Base-by-base conservation (phyloP, 2,797 vertebrate genomes). In the Sebastolobus alascanus region DNA sequence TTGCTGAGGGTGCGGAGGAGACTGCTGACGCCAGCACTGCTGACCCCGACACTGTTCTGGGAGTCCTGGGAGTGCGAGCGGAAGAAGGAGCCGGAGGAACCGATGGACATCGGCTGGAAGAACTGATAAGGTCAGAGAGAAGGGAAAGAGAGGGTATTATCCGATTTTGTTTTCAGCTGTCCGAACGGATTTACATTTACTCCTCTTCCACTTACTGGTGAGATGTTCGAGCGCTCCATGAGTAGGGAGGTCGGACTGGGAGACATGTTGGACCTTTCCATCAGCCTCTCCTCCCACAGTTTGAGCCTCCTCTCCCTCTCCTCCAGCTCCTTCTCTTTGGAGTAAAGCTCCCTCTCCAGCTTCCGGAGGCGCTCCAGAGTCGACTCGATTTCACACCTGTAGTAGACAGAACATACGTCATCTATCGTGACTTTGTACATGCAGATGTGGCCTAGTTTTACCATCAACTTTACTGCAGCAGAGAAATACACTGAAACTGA, bases 11-110 rank as follows among this genome's bases (percentile, higher is more conserved):
- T 95, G 77, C 94, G 92, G 64, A 95, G 89, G 80, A 95, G 87
- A 46, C 79, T 83, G 88, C 93, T 94, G 82, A 95, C 97, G 84
- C 97, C 96, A 86, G 97, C 96, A 84, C 98, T 99, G 96, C 96
- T 98, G 79, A 95, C 96, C 94, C 97, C 97, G 77, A 97, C 94
- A 91, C 97, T 98, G 93, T 97, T 99, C 25, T 25, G 25, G 94
- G 97, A 98, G 93, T 99, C 97, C 96, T 99, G 98, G 96, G 97
- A 97, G 95, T 98, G 98, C 90, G 98, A 97, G 95, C 98, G 97
- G 96, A 98, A 99, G 96, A 98, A 99, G 86, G 97, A 97, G 92
- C 97, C 97, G 61, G 97, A 94, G 94, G 97, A 97, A 5, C 93
- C 88, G 89, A 99, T 96, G 92, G 96, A 95, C 96, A 99, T 92